Evolutionary conservation across 1,140 invertebrate genomes (phyloP), one percentile per base, ranked within the genome.

Genomic region (Zaprionus kolodkinae): DNA sequence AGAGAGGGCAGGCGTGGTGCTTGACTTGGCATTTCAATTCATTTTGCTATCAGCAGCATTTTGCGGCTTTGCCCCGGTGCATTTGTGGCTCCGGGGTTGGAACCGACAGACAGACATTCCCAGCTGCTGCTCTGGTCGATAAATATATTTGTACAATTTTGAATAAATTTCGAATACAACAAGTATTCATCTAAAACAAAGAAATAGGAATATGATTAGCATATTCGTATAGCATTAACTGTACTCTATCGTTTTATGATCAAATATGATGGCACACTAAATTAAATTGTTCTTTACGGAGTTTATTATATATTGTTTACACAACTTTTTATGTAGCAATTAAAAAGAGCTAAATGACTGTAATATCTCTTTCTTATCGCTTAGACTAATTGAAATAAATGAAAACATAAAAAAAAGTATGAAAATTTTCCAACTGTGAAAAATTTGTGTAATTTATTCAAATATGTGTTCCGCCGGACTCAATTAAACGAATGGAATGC

Each of bases 41-140:
- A 61, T 69, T 79, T 68, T 76, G 82, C 82, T 79, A 79, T 83
- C 79, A 79, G 65, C 72, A 76, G 60, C 61, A 67, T 15, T 69
- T 73, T 76, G 70, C 55, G 65, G 56, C 38, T 64, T 55, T 38
- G 12, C 54, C 55, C 55, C 43, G 56, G 43, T 62, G 63, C 36
- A 55, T 55, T 59, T 73, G 57, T 48, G 38, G 38, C 48, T 17
- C n/a, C 21, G 10, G 30, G 38, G 13, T 13, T 11, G 36, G 25
- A 55, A 27, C 33, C 11, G 55, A 15, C 27, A 55, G 33, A 27
- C 33, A 17, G 55, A 15, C 27, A 55, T 54, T 30, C 52, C 27
- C 27, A 21, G 21, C 21, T 21, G 21, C 52, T 30, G n/a, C 43
- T 65, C 35, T 56, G 21, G 64, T 57, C 35, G 13, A 50, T 50